These are phyloP conservation scores for Chrysomela aeneicollis DNA, from an alignment of 2,888 invertebrate genomes.

Conservation along the genomic window DNA sequence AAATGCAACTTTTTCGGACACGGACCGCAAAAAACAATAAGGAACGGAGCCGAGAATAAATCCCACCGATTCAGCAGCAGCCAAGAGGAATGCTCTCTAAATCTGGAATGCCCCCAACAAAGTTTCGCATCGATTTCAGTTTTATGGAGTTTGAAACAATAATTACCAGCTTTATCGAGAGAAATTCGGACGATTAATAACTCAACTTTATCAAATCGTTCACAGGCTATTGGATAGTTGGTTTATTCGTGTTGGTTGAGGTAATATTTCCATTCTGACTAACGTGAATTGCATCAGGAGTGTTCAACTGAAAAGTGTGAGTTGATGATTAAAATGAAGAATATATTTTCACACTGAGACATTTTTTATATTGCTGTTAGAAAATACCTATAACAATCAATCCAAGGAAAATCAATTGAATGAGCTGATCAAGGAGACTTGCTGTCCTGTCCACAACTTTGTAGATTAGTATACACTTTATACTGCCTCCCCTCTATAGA, in stretches of 20 bases:
- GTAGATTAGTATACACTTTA: no score
- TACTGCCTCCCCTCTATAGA: no score
- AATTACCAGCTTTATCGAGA: constrained; percentile 18
- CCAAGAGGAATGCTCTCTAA: constrained; percentile 5
- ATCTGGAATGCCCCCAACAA: constrained; percentile 7
- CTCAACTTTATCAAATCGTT: constrained; percentile 10
- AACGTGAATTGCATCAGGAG: no score
- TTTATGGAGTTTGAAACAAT: constrained; percentile 22
- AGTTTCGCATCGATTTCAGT: constrained; percentile 18
- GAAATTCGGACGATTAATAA: constrained; percentile 15
- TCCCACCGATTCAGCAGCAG: constrained; percentile 10
- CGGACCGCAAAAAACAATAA: constrained; percentile 1
- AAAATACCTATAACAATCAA: no score
- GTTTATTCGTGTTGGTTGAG: constrained; percentile 4
- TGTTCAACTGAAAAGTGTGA: no score
- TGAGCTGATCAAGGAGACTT: no score
- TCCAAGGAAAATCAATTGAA: no score
- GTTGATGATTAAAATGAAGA: no score
- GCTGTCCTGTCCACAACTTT: no score
- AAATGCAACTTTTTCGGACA: background rate
- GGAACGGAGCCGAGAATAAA: constrained; percentile 5
- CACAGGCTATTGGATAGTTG: constrained; percentile 6
- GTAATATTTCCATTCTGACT: background rate
- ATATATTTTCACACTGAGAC: no score
- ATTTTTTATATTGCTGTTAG: no score